phyloP scores from a whole-genome alignment of 2,888 invertebrate species.

The Steinernema carpocapsae region DNA sequence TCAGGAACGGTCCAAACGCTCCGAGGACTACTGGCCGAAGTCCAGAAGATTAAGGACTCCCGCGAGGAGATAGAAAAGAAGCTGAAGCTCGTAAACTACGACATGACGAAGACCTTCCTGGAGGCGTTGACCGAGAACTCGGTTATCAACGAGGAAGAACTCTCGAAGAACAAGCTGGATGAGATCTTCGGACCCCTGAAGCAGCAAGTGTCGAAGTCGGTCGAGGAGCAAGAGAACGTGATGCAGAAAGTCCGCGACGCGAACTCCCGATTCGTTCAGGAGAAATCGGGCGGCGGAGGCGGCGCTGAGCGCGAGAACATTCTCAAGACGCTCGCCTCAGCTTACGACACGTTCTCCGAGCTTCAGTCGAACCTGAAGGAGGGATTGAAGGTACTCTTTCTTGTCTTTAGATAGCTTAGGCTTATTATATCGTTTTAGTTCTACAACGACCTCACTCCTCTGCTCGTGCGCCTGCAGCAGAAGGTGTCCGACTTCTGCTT shows the following conservation, averaged over 20 bases:
- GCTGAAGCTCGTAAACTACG: slow-evolving; percentile 80
- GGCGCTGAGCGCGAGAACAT: slow-evolving; percentile 69
- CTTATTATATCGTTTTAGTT: slow-evolving; percentile 70
- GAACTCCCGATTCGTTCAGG: slow-evolving; percentile 75
- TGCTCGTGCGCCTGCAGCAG: slow-evolving; percentile 91
- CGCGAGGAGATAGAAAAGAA: slow-evolving; percentile 87
- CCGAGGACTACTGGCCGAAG: slow-evolving; percentile 78
- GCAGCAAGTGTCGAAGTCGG: slow-evolving; percentile 80
- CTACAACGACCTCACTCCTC: slow-evolving; percentile 76
- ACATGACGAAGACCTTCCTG: slow-evolving; percentile 75
- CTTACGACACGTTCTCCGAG: slow-evolving; percentile 89
- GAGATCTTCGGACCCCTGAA: slow-evolving; percentile 80
- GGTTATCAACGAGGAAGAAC: slow-evolving; percentile 50
- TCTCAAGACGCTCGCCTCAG: slow-evolving; percentile 80
- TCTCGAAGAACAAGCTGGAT: slow-evolving; percentile 79
- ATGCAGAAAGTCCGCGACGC: slow-evolving; percentile 74
- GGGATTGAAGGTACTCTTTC: slow-evolving; percentile 82
- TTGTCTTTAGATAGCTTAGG: not conserved
- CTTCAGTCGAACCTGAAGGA: slow-evolving; percentile 88
- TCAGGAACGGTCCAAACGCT: slow-evolving; percentile 76
- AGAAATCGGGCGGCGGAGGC: slow-evolving; percentile 74
- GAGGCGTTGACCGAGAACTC: slow-evolving; percentile 41
- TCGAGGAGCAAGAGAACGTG: slow-evolving; percentile 77
- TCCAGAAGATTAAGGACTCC: slow-evolving; percentile 75
- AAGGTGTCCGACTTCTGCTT: slow-evolving; percentile 93